Percentiles rank a stretch among this genome's conserved stretches.
These are phyloP conservation scores for Tiaroga cobitis DNA, from an alignment of 2,797 vertebrate genomes.

Conservation along the genomic window DNA sequence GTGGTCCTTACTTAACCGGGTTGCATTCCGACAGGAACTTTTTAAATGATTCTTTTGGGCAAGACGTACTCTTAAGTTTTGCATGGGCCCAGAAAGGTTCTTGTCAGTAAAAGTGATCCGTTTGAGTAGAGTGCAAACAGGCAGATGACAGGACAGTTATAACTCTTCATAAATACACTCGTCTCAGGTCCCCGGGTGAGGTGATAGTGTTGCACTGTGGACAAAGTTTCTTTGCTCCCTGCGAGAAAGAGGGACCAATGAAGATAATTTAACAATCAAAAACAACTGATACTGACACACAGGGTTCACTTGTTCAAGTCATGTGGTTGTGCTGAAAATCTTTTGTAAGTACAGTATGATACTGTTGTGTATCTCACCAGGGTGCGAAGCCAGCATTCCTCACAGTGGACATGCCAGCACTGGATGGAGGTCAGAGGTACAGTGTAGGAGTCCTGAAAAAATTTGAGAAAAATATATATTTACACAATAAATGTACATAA, in stretches of 20 bases:
- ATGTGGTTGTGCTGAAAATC: background rate
- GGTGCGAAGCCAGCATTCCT: conserved; percentile 85
- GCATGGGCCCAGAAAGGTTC: background rate
- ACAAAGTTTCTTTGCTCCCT: conserved; percentile 87
- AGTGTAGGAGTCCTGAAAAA: conserved; percentile 80
- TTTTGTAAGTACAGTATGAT: background rate
- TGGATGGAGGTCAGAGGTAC: conserved; percentile 85
- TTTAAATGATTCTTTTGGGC: background rate
- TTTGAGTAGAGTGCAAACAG: conserved; percentile 41
- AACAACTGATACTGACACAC: background rate
- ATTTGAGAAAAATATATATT: background rate
- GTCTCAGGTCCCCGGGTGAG: conserved; percentile 83
- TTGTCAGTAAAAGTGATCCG: conserved; percentile 4
- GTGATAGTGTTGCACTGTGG: conserved; percentile 88
- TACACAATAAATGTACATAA: background rate
- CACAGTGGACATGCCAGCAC: conserved; percentile 89
- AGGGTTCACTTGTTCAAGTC: background rate
- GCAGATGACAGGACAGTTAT: conserved; percentile 74
- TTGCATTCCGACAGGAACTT: background rate
- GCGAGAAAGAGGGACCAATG: conserved; percentile 12
- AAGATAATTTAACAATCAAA: background rate
- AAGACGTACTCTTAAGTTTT: background rate
- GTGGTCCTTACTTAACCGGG: conserved; percentile 31
- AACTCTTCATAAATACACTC: conserved; percentile 82
- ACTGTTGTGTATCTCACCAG: conserved; percentile 72